Percentiles rank a stretch among this genome's conserved stretches.
Conservation (phyloP, 2,113 vertebrate species). For the Physeter macrocephalus region DNA sequence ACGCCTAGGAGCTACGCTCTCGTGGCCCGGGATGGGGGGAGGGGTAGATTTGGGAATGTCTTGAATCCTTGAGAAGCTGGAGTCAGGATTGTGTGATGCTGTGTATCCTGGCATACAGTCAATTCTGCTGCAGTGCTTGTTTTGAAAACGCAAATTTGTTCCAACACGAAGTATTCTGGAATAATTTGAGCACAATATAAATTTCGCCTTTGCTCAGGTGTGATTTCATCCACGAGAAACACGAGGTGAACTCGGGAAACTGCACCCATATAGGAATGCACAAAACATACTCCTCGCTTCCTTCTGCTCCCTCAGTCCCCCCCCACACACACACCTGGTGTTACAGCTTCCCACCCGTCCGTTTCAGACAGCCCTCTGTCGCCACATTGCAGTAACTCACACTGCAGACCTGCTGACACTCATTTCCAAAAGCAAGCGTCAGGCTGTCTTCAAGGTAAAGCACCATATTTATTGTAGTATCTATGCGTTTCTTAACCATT, state of each 20-base stretch:
- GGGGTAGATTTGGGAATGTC: neutral
- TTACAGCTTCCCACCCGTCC: rapidly evolving
- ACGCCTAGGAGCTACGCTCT: neutral
- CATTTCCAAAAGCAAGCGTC: neutral
- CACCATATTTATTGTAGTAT: neutral
- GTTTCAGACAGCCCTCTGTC: neutral
- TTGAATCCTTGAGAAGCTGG: neutral
- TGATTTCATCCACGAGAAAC: neutral
- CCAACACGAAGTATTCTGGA: neutral
- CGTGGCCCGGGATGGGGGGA: rapidly evolving
- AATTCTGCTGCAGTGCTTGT: neutral
- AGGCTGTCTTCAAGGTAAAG: neutral
- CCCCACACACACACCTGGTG: too few relatives aligned
- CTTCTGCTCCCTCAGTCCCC: neutral
- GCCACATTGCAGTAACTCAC: too few relatives aligned
- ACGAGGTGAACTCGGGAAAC: neutral
- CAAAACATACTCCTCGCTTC: neutral
- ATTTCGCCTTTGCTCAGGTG: neutral
- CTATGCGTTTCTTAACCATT: neutral
- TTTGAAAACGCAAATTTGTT: neutral
- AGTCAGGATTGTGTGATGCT: neutral
- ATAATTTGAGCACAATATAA: neutral
- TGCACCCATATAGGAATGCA: neutral
- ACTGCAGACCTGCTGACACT: neutral
- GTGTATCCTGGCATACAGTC: neutral